Evolutionary conservation across 2,113 vertebrate species (phyloP).

Genomic region (Tricholaema leucomelas): DNA sequence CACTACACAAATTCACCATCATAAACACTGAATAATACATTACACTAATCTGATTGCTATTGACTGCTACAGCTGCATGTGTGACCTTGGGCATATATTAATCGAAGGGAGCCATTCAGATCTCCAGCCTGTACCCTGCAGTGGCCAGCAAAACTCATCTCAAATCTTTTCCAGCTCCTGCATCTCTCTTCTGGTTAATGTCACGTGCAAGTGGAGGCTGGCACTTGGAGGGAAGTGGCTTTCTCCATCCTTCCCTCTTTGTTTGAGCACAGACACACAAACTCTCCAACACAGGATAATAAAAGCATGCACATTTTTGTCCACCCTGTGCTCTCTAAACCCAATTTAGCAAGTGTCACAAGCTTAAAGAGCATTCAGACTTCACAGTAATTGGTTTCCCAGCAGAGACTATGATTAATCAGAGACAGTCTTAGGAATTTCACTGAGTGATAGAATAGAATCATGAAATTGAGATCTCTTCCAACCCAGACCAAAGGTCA

Average conservation of each 20-base stretch:
- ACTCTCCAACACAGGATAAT: neutral
- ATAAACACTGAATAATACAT: slow-evolving; percentile 76
- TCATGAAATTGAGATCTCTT: no score
- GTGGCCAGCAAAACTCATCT: neutral
- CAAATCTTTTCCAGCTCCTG: neutral
- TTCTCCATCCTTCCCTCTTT: neutral
- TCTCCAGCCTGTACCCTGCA: slow-evolving; percentile 31
- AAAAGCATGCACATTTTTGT: neutral
- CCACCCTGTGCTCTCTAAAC: slow-evolving; percentile 10
- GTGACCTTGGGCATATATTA: slow-evolving; percentile 66
- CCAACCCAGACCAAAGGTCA: no score
- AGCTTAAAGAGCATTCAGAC: slow-evolving; percentile 4
- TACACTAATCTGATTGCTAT: slow-evolving; percentile 69
- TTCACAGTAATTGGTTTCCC: slow-evolving; percentile 42
- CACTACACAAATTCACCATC: slow-evolving; percentile 57
- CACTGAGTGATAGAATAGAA: neutral
- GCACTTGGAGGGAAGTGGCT: neutral
- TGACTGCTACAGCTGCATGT: slow-evolving; percentile 52
- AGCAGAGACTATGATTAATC: neutral
- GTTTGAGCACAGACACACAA: neutral
- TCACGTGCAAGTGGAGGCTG: neutral
- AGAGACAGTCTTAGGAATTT: neutral
- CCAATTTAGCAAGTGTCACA: slow-evolving; percentile 15
- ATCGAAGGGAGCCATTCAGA: slow-evolving; percentile 45
- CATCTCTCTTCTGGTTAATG: neutral